Evolutionary conservation across 2,797 vertebrate genomes (phyloP), one percentile per base, ranked within the genome.

Genomic region (Arrhamphus sclerolepis): DNA sequence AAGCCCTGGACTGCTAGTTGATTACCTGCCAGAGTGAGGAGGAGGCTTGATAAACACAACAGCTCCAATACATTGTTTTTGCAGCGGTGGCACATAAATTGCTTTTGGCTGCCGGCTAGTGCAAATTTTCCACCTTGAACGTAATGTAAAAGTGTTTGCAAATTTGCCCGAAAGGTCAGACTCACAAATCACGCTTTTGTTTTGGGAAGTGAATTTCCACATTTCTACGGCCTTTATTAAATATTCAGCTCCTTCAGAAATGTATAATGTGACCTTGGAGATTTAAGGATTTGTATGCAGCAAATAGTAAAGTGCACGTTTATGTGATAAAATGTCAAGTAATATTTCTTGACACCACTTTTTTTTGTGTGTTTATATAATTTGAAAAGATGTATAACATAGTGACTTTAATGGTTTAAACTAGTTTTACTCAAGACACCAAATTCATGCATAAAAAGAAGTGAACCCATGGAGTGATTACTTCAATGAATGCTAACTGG

Each of bases 171-270:
- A 63, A 74, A 80, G 68, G 76, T 71, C 72, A 47, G 22, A 46
- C 28, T 69, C 42, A 62, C 39, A 49, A 34, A 44, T 59, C 62
- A 62, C 59, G 63, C 53, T 3, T 70, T 43, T 1, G 48, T 34
- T 63, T 66, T 49, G 55, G 21, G 46, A 59, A 50, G 28, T 13
- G 60, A 28, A 46, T 50, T 63, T 44, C 18, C 24, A n/a, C 4
- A 1, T 51, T 54, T 70, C 47, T 31, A 46, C 62, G 53, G 58
- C 62, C 50, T 70, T 78, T 67, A 82, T 63, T 70, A 66, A 57
- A 16, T 1, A 20, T 67, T 64, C 61, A 59, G 38, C 60, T 69
- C 40, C 14, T 22, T 18, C 0, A 26, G 8, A 16, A 43, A 53
- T 56, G 40, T 62, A 58, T 65, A 28, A 66, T 46, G 7, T 66